Percentiles rank a stretch among this genome's conserved stretches.
Conservation (phyloP, 2,113 vertebrate species). For the Empidonax traillii region DNA sequence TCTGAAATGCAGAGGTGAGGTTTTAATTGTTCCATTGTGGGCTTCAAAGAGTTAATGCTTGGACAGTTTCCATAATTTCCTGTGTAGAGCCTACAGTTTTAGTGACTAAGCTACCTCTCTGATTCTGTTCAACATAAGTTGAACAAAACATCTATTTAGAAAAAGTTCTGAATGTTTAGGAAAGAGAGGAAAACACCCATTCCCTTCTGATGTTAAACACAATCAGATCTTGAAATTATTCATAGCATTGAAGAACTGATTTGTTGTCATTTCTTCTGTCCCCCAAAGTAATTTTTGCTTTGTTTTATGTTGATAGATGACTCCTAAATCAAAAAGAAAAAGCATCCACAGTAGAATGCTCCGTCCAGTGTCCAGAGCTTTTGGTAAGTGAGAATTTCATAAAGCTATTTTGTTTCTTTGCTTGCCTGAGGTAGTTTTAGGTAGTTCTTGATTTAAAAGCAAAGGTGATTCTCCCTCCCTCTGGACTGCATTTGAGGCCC, state of each 20-base stretch:
- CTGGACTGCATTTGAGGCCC: not conserved
- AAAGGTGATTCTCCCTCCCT: not conserved
- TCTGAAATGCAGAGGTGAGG: not conserved
- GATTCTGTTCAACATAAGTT: not conserved
- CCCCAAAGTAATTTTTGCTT: not conserved
- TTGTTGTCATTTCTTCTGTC: not conserved
- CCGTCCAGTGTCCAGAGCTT: conserved; percentile 93
- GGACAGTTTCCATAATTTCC: not conserved
- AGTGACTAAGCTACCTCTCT: not conserved
- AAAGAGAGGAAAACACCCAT: not conserved
- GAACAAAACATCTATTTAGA: not conserved
- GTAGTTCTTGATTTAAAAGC: not conserved
- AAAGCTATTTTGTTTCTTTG: not conserved
- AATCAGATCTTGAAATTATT: not conserved
- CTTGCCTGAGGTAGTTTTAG: not conserved
- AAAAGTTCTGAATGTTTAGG: not conserved
- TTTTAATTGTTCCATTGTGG: not conserved
- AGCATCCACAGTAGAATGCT: conserved; percentile 98
- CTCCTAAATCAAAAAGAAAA: conserved; percentile 96
- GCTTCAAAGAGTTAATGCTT: not conserved
- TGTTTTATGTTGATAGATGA: conserved; percentile 84
- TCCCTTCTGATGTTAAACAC: not conserved
- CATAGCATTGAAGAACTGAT: not conserved
- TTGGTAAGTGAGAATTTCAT: conserved; percentile 79
- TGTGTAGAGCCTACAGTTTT: not conserved